Base-by-base conservation (phyloP, 2,797 vertebrate genomes). In the Urophycis tenuis region DNA sequence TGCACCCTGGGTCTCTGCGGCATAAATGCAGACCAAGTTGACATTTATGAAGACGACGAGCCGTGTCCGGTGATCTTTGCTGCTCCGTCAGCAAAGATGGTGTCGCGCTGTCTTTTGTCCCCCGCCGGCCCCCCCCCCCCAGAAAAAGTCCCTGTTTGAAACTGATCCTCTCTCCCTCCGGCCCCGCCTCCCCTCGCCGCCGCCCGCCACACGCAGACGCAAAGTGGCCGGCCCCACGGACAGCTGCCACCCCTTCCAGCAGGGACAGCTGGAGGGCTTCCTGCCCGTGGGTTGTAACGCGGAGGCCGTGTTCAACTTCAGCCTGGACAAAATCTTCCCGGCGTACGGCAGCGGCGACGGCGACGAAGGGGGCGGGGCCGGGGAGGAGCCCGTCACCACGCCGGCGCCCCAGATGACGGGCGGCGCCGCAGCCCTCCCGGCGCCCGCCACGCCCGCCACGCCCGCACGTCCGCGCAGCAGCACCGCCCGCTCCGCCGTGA, bases 21-120 rank as follows among this genome's bases (percentile, higher is more conserved):
- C 92, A 93, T 93, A 93, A 92, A 93, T 91, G 90, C 90, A 86
- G 86, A 81, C 19, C 78, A 85, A 82, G n/a, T 29, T 29, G 25
- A 75, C 89, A 88, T 92, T 91, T 91, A 91, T 92, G 89, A 91
- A 79, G 81, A 86, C 80, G 75, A 77, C 78, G n/a, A 87, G 79
- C 86, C 79, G 81, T 80, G 81, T 84, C 89, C 78, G 79, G 79
- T 64, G 85, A 92, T 92, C 91, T 93, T 92, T 93, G 90, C 83
- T n/a, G 70, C 86, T 79, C 45, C 45, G 36, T 80, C 74, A 84
- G 88, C 90, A 92, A 91, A 93, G 88, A 92, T 92, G 90, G 78
- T 77, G 77, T 77, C n/a, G 32, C 75, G 77, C 60, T 72, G 3
- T 67, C n/a, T 72, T 74, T 17, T 77, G 3, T 80, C 19, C 45